Evolutionary conservation across 2,888 invertebrate species (phyloP).

Genomic region (Dicyrtoma fusca): DNA sequence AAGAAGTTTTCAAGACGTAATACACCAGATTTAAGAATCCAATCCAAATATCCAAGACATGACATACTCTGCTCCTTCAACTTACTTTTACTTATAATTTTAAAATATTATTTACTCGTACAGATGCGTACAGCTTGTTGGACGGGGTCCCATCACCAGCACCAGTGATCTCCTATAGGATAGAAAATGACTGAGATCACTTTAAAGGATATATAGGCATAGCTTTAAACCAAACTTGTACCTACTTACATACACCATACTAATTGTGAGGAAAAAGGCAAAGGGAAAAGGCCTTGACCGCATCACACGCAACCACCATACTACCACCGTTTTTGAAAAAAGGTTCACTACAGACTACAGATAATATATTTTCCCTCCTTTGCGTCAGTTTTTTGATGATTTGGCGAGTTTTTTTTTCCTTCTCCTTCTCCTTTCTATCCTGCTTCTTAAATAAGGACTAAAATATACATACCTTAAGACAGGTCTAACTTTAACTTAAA

Average conservation of each 20-base stretch:
- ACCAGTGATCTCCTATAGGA: neutral
- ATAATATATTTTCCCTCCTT: conserved; percentile 20
- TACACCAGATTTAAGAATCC: no score
- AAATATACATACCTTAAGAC: no score
- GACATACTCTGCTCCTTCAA: no score
- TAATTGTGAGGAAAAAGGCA: conserved; percentile 14
- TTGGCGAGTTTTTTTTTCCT: conserved; percentile 40
- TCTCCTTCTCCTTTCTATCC: conserved; percentile 15
- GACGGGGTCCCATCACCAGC: no score
- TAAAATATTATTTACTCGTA: no score
- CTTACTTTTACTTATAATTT: no score
- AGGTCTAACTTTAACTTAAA: conserved; percentile 8
- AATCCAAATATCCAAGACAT: no score
- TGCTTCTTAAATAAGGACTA: no score
- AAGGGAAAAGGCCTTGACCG: conserved; percentile 41
- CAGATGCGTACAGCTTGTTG: no score
- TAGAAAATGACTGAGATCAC: neutral
- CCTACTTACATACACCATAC: neutral
- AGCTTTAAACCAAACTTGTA: no score
- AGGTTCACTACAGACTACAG: conserved; percentile 17
- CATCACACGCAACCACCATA: conserved; percentile 22
- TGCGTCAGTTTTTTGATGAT: conserved; percentile 40
- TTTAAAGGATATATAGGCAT: no score
- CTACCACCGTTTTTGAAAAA: conserved; percentile 31
- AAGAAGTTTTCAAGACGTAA: no score